phyloP scores from a whole-genome alignment of 1,140 invertebrate species.

The Caenorhabditis briggsae region DNA sequence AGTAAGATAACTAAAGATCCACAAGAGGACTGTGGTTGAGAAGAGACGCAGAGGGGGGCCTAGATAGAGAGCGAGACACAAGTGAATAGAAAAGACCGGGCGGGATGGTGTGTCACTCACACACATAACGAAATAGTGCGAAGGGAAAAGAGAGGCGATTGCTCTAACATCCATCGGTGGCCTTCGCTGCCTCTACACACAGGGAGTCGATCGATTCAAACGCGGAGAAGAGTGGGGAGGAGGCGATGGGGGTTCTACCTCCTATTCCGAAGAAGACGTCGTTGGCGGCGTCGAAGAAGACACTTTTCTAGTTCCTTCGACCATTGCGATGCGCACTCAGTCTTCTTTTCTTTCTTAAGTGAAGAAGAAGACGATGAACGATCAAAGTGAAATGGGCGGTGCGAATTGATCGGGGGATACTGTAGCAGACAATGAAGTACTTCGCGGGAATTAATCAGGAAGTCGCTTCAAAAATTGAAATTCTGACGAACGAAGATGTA shows the following conservation, averaged over 20 bases:
- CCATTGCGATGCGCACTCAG: neutral
- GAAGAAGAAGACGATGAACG: constrained; percentile 8
- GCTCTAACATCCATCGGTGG: constrained; percentile 49
- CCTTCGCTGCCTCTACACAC: constrained; percentile 39
- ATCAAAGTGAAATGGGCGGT: constrained; percentile 38
- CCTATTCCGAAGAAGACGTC: constrained; percentile 45
- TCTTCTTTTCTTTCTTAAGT: constrained; percentile 35
- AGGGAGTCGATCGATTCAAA: constrained; percentile 49
- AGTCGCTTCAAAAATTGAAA: too few relatives aligned
- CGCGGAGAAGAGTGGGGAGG: neutral
- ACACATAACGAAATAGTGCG: constrained; percentile 44
- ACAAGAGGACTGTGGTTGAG: neutral
- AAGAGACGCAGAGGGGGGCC: neutral
- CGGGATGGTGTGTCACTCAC: constrained; percentile 54
- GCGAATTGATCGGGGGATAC: neutral
- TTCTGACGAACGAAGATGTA: too few relatives aligned
- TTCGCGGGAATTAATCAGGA: neutral
- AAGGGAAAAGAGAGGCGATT: constrained; percentile 1
- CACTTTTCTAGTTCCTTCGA: constrained; percentile 52
- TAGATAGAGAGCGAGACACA: constrained; percentile 30
- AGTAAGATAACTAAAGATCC: constrained; percentile 24
- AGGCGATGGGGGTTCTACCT: constrained; percentile 11
- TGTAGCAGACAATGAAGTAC: neutral
- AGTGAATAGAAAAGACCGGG: constrained; percentile 46
- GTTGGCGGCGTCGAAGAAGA: constrained; percentile 11